Evolutionary conservation across 2,113 vertebrate genomes (phyloP).

Genomic region (Anolis carolinensis): DNA sequence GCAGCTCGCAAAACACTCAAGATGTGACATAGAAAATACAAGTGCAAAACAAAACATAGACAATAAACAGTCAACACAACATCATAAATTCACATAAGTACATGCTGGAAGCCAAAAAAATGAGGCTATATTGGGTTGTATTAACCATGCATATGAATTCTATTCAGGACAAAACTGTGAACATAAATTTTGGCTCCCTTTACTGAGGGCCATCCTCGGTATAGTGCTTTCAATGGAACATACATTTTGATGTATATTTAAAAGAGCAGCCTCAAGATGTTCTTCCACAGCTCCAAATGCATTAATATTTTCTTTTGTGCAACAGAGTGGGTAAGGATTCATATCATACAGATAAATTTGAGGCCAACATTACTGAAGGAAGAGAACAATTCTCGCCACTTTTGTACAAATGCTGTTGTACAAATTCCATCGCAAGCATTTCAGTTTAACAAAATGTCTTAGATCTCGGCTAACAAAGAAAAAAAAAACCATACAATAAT

Average conservation of each 20-base stretch:
- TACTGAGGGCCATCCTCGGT: too few relatives aligned
- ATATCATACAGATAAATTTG: background rate
- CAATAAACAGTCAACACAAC: too few relatives aligned
- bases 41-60: too few relatives aligned
- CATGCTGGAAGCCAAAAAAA: background rate
- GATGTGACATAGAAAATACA: too few relatives aligned
- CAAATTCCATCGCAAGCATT: background rate
- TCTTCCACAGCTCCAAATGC: background rate
- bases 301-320: background rate
- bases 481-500: background rate
- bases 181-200: too few relatives aligned
- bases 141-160: too few relatives aligned
- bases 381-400: background rate
- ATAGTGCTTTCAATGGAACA: background rate
- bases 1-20: too few relatives aligned
- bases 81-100: background rate
- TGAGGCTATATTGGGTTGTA: background rate
- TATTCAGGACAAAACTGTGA: too few relatives aligned
- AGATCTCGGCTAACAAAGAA: background rate
- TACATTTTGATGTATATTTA: background rate
- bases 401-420: background rate
- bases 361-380: background rate
- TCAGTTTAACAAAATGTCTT: background rate
- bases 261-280: background rate
- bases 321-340: background rate